A percentile compares a stretch with the other conserved stretches of the same genome.
These are phyloP conservation scores for Polydesmus complanatus DNA, from an alignment of 2,888 invertebrate genomes.

Conservation along the genomic window DNA sequence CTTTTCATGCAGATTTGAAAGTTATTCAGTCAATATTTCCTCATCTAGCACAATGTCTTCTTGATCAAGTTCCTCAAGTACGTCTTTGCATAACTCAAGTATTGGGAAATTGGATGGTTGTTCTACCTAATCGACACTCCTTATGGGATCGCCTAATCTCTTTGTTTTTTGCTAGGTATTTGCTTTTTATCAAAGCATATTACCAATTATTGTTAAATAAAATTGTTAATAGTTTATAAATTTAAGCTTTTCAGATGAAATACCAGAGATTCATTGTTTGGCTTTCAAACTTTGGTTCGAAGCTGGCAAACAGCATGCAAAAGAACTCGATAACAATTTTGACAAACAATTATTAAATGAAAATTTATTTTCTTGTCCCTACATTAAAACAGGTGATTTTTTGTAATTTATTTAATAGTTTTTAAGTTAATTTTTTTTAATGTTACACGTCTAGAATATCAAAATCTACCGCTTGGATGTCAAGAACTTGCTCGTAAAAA, in stretches of 20 bases:
- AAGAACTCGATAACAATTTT: conserved; percentile 75
- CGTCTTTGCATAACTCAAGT: not conserved
- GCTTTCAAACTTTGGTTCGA: conserved; percentile 52
- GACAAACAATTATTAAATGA: conserved; percentile 49
- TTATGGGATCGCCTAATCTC: conserved; percentile 2
- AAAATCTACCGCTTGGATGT: conserved; percentile 73
- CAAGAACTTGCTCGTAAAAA: conserved; percentile 60
- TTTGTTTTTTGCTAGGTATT: conserved; percentile 6
- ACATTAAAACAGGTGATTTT: conserved; percentile 49
- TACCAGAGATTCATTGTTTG: conserved; percentile 51
- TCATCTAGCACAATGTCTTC: conserved; percentile 4
- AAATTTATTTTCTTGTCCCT: conserved; percentile 48
- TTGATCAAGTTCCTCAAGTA: conserved; percentile 3
- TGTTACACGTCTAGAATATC: not conserved
- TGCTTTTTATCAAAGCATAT: not conserved
- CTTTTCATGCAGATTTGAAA: not conserved
- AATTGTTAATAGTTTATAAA: conserved; percentile 10
- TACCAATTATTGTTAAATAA: not conserved
- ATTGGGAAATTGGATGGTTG: conserved; percentile 5
- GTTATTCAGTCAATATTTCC: not conserved
- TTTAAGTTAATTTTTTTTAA: conserved; percentile 4
- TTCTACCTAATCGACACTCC: conserved; percentile 6
- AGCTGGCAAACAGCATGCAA: conserved; percentile 61
- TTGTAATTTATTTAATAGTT: conserved; percentile 43
- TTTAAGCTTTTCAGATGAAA: conserved; percentile 59